Base-by-base conservation (phyloP, 2,797 vertebrate genomes). In the Paratrypauchen microcephalus region DNA sequence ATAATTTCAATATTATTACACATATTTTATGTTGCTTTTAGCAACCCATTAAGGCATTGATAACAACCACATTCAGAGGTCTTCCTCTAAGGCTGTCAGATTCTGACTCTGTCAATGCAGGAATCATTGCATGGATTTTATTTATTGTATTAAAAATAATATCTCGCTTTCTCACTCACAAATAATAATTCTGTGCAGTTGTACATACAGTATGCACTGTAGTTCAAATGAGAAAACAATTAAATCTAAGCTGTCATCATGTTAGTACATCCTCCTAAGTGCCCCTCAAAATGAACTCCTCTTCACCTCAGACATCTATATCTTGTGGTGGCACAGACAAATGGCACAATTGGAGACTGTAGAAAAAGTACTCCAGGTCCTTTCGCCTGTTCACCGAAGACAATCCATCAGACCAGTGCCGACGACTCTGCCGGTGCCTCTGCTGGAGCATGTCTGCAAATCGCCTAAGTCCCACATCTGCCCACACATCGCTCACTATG, bases 251-350 rank as follows among this genome's bases (percentile, higher is more conserved):
- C 71, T 80, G 89, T 90, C 84, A 85, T 87, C 61, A 62, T 75
- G 65, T 54, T 72, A 73, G 45, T 70, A 72, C 71, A 81, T 89
- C 86, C 72, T 65, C 65, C 72, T 69, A 83, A 79, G 76, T 67
- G 24, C 70, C 83, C 73, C 70, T 79, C 84, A 84, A 78, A 90
- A 91, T 89, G 83, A 92, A 92, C 86, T 87, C 76, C 79, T 80
- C 80, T 83, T 77, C 78, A 71, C 64, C 78, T 74, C 68, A 52
- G 83, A 91, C 88, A 88, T 92, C 89, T 92, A 83, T 92, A 84
- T 91, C 82, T 79, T n/a, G 41, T 85, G 23, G 48, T 88, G 89
- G 92, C 92, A 91, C 81, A 91, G 93, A 94, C 89, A 89, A 92
- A 94, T 94, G 88, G 87, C 68, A 88, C 73, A 85, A 88, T 88